phyloP scores from a whole-genome alignment of 1,140 invertebrate species.

The Nixonia krombeini region DNA sequence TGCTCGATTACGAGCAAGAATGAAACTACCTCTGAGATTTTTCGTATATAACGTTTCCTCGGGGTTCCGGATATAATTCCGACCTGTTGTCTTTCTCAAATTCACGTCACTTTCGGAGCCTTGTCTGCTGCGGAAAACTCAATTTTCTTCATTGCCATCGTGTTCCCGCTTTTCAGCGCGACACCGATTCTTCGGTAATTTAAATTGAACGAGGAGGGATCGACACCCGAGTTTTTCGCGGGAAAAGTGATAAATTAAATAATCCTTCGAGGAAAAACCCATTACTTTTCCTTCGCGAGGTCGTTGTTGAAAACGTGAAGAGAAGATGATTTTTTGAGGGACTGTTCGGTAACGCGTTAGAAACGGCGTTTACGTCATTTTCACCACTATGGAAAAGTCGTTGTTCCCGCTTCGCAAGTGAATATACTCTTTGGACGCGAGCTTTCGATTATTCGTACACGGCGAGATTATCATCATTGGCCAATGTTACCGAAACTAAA shows the following conservation, averaged over 20 bases:
- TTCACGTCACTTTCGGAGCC: constrained; percentile 54
- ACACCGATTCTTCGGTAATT: constrained; percentile 30
- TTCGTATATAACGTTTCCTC: constrained; percentile 19
- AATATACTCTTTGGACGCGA: constrained; percentile 29
- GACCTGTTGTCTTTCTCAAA: constrained; percentile 48
- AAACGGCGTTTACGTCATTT: not conserved
- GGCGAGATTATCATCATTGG: not conserved
- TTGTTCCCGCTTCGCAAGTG: constrained; percentile 58
- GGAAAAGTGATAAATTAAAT: too few species aligned
- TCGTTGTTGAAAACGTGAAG: too few species aligned
- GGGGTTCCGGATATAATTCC: constrained; percentile 52
- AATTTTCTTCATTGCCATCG: constrained; percentile 35
- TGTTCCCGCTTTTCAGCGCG: constrained; percentile 10
- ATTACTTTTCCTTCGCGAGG: too few species aligned
- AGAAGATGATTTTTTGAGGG: too few species aligned
- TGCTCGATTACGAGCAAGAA: not conserved
- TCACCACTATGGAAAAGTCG: constrained; percentile 19
- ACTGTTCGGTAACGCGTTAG: too few species aligned
- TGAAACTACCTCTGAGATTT: constrained; percentile 11
- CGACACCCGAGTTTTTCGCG: too few species aligned
- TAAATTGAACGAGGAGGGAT: too few species aligned
- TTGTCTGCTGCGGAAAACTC: constrained; percentile 44
- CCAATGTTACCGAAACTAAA: not conserved
- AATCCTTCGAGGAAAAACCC: too few species aligned
- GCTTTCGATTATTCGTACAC: not conserved